phyloP scores from a whole-genome alignment of 2,113 vertebrate genomes.

The Climacteris rufus region DNA sequence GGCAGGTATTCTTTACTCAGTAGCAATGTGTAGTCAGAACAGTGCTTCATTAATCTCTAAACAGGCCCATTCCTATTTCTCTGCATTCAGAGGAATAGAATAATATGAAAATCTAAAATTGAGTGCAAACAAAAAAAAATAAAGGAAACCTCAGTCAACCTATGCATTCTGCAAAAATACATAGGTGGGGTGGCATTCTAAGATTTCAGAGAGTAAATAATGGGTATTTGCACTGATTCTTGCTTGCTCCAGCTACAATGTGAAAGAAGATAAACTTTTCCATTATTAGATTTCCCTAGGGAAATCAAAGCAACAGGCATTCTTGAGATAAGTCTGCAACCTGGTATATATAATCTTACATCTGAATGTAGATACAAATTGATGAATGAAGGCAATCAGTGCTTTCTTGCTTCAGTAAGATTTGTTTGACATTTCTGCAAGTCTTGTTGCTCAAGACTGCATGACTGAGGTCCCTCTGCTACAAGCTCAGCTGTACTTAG shows the following conservation, averaged over 20 bases:
- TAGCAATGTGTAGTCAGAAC: neutral
- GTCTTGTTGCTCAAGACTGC: neutral
- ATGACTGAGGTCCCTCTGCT: neutral
- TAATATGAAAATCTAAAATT: neutral
- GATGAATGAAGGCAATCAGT: neutral
- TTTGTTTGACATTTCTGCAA: neutral
- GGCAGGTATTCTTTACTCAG: neutral
- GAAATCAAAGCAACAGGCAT: conserved; percentile 10
- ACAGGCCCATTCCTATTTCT: neutral
- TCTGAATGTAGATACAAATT: neutral
- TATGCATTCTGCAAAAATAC: neutral
- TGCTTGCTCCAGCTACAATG: neutral
- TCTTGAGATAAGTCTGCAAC: neutral
- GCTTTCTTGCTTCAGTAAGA: neutral
- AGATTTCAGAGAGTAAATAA: neutral
- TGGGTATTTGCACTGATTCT: neutral
- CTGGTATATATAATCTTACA: neutral
- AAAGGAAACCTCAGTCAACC: neutral
- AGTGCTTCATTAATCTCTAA: neutral
- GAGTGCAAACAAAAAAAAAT: neutral
- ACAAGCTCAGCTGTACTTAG: neutral
- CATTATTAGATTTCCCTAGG: neutral
- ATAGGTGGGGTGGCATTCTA: neutral
- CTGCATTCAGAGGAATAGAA: neutral
- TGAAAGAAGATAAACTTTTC: neutral